phyloP scores from a whole-genome alignment of 2,113 vertebrate genomes.

The Sitta europaea region DNA sequence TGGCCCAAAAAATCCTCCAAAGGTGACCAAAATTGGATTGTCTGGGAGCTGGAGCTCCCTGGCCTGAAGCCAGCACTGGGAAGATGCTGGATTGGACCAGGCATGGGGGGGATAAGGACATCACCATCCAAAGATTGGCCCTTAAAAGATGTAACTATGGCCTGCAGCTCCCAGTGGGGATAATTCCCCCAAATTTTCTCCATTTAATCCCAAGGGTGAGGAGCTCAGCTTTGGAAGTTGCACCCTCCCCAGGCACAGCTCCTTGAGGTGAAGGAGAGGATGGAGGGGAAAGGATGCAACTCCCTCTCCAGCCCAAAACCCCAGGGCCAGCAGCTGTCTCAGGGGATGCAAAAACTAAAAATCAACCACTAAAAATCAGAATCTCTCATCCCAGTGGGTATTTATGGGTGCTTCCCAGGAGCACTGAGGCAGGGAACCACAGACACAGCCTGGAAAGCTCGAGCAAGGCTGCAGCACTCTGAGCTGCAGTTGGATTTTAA shows the following conservation, averaged over 20 bases:
- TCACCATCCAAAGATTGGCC: neutral
- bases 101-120: neutral
- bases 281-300: neutral
- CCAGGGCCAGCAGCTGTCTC: neutral
- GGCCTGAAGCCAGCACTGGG: neutral
- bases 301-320: neutral
- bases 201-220: neutral
- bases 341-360: neutral
- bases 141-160: accelerated
- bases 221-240: neutral
- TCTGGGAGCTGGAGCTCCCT: neutral
- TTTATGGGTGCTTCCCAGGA: neutral
- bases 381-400: neutral
- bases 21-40: neutral
- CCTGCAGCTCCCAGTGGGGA: neutral
- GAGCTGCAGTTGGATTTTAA: neutral
- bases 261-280: neutral
- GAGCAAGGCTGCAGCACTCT: neutral
- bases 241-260: neutral
- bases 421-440: neutral
- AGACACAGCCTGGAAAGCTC: neutral
- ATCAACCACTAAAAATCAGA: neutral
- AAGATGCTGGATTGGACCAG: accelerated
- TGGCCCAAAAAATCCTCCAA: neutral
- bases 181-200: neutral